Evolutionary conservation across 2,113 vertebrate genomes (phyloP), one percentile per base, ranked within the genome.

Genomic region (Carlito syrichta): DNA sequence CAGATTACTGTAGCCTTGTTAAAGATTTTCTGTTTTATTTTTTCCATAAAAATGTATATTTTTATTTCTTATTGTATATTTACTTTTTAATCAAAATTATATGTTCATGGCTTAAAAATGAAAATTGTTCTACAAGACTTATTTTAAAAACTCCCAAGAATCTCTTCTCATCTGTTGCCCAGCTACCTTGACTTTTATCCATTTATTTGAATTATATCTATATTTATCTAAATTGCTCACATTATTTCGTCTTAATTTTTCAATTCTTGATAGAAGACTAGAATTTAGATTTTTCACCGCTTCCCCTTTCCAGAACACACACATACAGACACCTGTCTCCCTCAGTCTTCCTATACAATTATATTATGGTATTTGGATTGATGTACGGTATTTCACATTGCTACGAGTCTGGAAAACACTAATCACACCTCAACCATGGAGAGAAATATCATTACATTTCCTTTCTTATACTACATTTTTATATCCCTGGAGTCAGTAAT

Each of bases 71-170:
- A 8, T 60, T 66, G 30, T 63, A 30, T 19, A 35, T 82, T 89
- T 91, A 81, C 32, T 78, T 71, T 93, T 62, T 40, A 83, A 86
- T 78, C 40, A 89, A 91, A 92, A 89, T 78, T 78, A 74, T 9
- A 14, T 43, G 14, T 68, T 92, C 4, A 62, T 1, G 8, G 17
- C 14, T 88, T 94, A 85, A 90, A 96, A 95, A 76, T 69, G 35
- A 90, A 48, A n/a, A 38, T 62, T 82, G 14, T 86, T 50, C 69
- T 84, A 74, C 14, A 58, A 77, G 32, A 8, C 1, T 86, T 22
- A 93, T 68, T 78, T 84, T n/a, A 76, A 68, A 35, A 62, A 20
- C 62, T 78, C 32, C 11, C n/a, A 88, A 45, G 22, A 52, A 8
- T 45, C 20, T 86, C 62, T 91, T 92, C 60, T 86, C 48, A 45